phyloP scores from a whole-genome alignment of 2,888 invertebrate species.

The Hyppa rectilinea region DNA sequence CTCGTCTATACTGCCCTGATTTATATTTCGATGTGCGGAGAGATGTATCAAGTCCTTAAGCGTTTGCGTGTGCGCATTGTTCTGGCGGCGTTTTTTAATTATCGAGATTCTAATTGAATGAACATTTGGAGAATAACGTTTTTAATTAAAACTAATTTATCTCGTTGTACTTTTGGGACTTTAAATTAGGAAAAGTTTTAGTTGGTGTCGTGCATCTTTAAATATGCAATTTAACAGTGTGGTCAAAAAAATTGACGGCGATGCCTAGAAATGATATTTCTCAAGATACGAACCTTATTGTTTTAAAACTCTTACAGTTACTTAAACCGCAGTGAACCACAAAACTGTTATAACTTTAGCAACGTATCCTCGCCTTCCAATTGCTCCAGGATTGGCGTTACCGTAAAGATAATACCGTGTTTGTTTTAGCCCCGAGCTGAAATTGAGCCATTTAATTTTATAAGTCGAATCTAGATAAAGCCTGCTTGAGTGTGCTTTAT shows the following conservation, averaged over 20 bases:
- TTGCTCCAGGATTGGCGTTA: constrained; percentile 65
- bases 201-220: neutral
- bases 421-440: constrained; percentile 80
- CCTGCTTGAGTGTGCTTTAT: constrained; percentile 74
- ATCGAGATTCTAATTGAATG: constrained; percentile 57
- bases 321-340: neutral
- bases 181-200: neutral
- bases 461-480: constrained; percentile 84
- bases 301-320: neutral
- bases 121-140: constrained; percentile 37
- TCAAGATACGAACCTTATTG: neutral
- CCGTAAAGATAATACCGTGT: constrained; percentile 74
- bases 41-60: constrained; percentile 84
- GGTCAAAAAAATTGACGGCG: neutral
- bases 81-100: constrained; percentile 47
- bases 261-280: neutral
- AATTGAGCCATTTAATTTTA: constrained; percentile 85
- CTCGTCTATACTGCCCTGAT: constrained; percentile 85
- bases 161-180: constrained; percentile 24
- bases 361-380: constrained; percentile 26
- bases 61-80: constrained; percentile 70
- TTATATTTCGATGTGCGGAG: constrained; percentile 80
- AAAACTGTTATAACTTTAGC: constrained; percentile 23
- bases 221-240: neutral
- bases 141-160: constrained; percentile 53